A percentile compares a stretch with the other conserved stretches of the same genome.
These are phyloP conservation scores for Gallirallus australis DNA, from an alignment of 2,797 vertebrate genomes.

Conservation along the genomic window DNA sequence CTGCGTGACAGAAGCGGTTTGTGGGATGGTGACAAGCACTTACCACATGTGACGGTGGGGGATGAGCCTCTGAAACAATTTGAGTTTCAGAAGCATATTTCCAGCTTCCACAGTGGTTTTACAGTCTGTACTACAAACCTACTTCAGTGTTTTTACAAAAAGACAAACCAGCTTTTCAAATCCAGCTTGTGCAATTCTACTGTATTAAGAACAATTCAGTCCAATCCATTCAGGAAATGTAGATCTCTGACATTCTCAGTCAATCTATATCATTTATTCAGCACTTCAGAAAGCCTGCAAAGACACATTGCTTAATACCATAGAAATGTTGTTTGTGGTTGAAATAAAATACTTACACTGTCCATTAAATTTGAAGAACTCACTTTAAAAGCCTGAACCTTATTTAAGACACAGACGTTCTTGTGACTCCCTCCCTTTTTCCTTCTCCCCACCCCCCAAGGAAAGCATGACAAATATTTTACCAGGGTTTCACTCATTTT, in stretches of 20 bases:
- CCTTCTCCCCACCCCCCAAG: background rate
- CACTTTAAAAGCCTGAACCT: background rate
- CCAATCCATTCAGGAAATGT: background rate
- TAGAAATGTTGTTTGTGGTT: background rate
- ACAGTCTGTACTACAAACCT: conserved; percentile 52
- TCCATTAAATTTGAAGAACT: background rate
- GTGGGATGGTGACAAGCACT: conserved; percentile 72
- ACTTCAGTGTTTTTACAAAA: conserved; percentile 33
- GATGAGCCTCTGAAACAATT: conserved; percentile 73
- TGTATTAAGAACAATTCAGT: background rate
- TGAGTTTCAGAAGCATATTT: conserved; percentile 72
- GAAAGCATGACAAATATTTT: background rate
- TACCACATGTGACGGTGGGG: conserved; percentile 72
- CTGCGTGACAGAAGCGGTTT: conserved; percentile 71
- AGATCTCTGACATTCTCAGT: background rate
- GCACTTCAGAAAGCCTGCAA: background rate
- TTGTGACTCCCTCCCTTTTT: background rate
- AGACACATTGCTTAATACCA: background rate
- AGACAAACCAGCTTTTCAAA: background rate
- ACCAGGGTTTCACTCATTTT: background rate
- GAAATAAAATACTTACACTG: background rate
- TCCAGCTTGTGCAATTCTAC: background rate
- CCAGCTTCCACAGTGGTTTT: conserved; percentile 69
- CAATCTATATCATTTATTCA: background rate
- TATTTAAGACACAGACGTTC: background rate